Base-by-base conservation (phyloP, 1,140 invertebrate species). In the Acromyrmex charruanus region DNA sequence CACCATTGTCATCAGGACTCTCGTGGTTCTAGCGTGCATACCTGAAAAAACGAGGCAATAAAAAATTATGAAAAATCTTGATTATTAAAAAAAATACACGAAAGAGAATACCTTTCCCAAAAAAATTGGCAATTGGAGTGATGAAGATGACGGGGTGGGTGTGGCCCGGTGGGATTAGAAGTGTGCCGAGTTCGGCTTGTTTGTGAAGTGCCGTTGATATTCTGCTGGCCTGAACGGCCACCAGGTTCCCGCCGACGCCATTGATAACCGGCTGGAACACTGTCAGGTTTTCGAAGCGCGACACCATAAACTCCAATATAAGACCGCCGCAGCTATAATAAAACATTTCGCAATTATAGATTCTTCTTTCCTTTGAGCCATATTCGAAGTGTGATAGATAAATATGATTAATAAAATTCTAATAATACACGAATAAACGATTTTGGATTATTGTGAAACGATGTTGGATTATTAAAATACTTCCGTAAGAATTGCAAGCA, bases 221-320 rank as follows among this genome's bases (percentile, higher is more conserved):
- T 87, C 98, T 96, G 92, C 97, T 98, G 0, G 98, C 98, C 95
- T 98, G 97, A 6, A 99, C 98, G 25, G 98, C 98, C 0, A 98
- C 98, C 61, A 98, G 95, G 94, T 98, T 98, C 2, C 98, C 98
- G 31, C 98, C 98, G 65, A 98, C 98, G 25, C 98, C 97, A 93
- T 98, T 98, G 66, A 98, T 97, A 0, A 98, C 97, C 58, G 97
- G 97, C 93, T 98, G 97, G 92, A 97, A 98, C 35, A 97, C 97
- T 18, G 97, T 97, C 65, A 98, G 95, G 69, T 97, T 97, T 90
- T 96, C 96, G 93, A 97, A 98, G 58, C 95, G 96, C 0, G 96
- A 96, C 0, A 98, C 97, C 90, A 97, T 97, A 87, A 96, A 96
- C 92, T 97, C 97, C 63, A 98, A 93, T 86, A 97, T 97, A 18